Conservation (phyloP, 2,888 invertebrate genomes). For the Osmoderma eremita region DNA sequence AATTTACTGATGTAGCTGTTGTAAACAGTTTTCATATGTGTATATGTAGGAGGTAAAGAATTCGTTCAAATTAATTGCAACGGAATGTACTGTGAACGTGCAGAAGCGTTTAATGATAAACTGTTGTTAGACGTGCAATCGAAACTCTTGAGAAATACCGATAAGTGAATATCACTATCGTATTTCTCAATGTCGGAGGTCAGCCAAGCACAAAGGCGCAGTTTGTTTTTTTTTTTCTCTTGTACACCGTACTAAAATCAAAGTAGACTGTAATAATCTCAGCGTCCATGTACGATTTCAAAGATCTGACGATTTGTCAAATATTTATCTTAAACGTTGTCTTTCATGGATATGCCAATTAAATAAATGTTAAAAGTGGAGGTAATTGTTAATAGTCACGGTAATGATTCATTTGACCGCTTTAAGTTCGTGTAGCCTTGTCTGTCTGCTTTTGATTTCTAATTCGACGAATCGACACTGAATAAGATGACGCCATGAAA, state of each 20-base stretch:
- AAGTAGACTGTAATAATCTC: conserved; percentile 3
- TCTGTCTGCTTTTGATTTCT: conserved; percentile 12
- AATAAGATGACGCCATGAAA: not conserved
- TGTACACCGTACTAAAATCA: too few species aligned
- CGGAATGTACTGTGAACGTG: not conserved
- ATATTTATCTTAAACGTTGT: conserved; percentile 10
- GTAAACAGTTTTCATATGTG: too few species aligned
- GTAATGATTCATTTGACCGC: conserved; percentile 29
- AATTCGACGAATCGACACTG: conserved; percentile 1
- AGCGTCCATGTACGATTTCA: conserved; percentile 7
- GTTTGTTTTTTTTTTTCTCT: conserved; percentile 18
- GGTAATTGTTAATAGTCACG: not conserved
- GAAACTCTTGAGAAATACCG: conserved; percentile 36
- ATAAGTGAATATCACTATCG: conserved; percentile 35
- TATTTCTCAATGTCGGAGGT: conserved; percentile 36
- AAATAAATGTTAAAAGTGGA: not conserved
- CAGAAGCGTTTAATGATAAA: not conserved
- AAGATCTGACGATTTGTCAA: conserved; percentile 19
- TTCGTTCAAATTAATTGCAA: not conserved
- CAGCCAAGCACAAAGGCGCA: conserved; percentile 31
- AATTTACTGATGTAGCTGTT: too few species aligned
- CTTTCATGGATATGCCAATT: not conserved
- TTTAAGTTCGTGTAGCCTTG: conserved; percentile 24
- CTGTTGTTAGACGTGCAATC: conserved; percentile 24
- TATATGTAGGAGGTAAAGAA: too few species aligned